Conservation (phyloP, 2,888 invertebrate genomes). For the Lissocephala sabroskyi region DNA sequence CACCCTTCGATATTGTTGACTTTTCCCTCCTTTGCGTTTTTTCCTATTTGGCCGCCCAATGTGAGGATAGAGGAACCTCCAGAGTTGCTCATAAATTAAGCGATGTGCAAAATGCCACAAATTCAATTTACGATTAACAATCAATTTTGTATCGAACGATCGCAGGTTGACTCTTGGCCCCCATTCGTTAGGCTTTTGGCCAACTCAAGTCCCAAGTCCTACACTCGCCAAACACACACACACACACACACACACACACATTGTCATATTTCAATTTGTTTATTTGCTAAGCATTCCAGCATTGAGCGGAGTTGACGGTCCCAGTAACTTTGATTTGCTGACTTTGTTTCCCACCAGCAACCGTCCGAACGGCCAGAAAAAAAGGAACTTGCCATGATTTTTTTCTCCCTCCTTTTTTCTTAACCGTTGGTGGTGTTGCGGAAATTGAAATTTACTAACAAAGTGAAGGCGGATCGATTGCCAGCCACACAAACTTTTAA, state of each 20-base stretch:
- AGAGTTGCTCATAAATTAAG: constrained; percentile 29
- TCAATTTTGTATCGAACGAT: constrained; percentile 45
- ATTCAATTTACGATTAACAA: constrained; percentile 50
- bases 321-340: constrained; percentile 28
- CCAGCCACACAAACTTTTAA: constrained; percentile 10
- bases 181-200: constrained; percentile 36
- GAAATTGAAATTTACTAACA: constrained; percentile 44
- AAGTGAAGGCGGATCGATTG: constrained; percentile 54
- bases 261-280: constrained; percentile 45
- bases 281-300: constrained; percentile 35
- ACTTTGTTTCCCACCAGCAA: constrained; percentile 11
- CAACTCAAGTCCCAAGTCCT: neutral
- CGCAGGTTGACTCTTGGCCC: constrained; percentile 53
- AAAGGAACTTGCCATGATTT: constrained; percentile 6
- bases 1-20: no score
- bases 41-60: no score
- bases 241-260: constrained; percentile 16
- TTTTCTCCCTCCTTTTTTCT: no score
- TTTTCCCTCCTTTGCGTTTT: no score
- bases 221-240: no score
- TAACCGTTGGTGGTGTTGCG: constrained; percentile 18
- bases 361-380: constrained; percentile 7
- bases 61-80: no score
- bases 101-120: constrained; percentile 37
- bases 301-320: constrained; percentile 24